Conservation (phyloP, 2,113 vertebrate species). For the Lasiurus cinereus region DNA sequence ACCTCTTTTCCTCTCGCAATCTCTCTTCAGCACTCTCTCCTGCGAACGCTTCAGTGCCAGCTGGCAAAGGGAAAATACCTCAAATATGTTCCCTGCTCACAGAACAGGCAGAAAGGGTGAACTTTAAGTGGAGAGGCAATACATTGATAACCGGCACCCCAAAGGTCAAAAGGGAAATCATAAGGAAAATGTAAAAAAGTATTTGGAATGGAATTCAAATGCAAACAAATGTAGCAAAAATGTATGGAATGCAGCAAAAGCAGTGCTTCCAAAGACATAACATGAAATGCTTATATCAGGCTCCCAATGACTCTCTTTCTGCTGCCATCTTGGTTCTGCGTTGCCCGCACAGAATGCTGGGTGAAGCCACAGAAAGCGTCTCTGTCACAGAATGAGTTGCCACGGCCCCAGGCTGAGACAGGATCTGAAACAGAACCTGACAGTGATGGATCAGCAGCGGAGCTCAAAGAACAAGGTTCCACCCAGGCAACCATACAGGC, state of each 20-base stretch:
- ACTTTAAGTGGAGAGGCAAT: conserved; percentile 40
- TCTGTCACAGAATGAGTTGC: not conserved
- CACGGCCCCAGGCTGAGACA: not conserved
- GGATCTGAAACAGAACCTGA: not conserved
- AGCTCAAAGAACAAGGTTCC: not conserved
- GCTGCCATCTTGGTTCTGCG: not conserved
- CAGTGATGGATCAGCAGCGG: not conserved
- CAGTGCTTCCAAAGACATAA: not conserved
- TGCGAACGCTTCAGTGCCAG: conserved; percentile 31
- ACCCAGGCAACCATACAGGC: not conserved
- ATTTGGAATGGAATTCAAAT: conserved; percentile 44
- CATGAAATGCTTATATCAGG: conserved; percentile 20
- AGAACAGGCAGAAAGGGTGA: conserved; percentile 35
- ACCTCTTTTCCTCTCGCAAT: not conserved
- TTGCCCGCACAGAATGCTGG: not conserved
- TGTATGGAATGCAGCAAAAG: conserved; percentile 29
- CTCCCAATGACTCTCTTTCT: not conserved
- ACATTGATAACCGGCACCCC: not conserved
- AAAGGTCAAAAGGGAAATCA: conserved; percentile 32
- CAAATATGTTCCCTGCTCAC: conserved; percentile 29
- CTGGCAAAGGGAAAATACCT: conserved; percentile 41
- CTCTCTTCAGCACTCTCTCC: conserved; percentile 35
- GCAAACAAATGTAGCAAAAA: not conserved
- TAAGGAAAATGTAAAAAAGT: conserved; percentile 22
- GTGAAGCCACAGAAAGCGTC: not conserved